phyloP scores from a whole-genome alignment of 2,797 vertebrate genomes.

The Jordanella pulchra region DNA sequence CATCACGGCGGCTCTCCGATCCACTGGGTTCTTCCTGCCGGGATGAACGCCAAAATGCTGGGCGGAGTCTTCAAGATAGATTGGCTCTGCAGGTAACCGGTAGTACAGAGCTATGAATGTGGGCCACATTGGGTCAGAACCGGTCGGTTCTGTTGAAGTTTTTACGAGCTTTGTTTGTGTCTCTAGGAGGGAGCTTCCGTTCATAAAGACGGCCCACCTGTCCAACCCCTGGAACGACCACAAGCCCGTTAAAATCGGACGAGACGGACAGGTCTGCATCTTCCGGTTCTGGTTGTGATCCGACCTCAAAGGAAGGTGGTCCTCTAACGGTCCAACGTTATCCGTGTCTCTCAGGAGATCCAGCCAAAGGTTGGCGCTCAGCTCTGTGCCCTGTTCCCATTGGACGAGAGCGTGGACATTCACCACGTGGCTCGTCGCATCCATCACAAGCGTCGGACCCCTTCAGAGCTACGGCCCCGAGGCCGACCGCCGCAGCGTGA shows the following conservation, averaged over 20 bases:
- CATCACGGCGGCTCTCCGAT: conserved; percentile 97
- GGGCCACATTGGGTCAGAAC: too few species aligned
- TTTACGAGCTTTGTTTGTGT: background rate
- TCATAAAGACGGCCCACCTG: conserved; percentile 95
- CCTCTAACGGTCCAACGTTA: too few species aligned
- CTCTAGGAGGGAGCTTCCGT: conserved; percentile 91
- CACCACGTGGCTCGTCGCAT: conserved; percentile 97
- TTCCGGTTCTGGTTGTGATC: background rate
- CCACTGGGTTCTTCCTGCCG: conserved; percentile 97
- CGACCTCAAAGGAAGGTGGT: background rate
- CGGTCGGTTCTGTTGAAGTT: too few species aligned
- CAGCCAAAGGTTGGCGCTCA: conserved; percentile 92
- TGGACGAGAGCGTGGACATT: conserved; percentile 97
- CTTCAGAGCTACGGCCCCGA: conserved; percentile 90
- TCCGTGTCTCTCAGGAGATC: conserved; percentile 85
- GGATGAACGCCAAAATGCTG: conserved; percentile 98
- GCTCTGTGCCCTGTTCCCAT: conserved; percentile 94
- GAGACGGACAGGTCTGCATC: conserved; percentile 91
- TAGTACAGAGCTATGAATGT: too few species aligned
- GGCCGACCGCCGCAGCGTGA: conserved; percentile 91
- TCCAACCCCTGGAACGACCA: conserved; percentile 98
- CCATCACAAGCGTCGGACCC: conserved; percentile 94
- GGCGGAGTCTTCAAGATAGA: conserved; percentile 99
- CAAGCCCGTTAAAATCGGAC: conserved; percentile 98
- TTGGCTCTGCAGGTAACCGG: conserved; percentile 94